Evolutionary conservation across 1,140 invertebrate genomes (phyloP).

Genomic region (Eupristina koningsbergeri): DNA sequence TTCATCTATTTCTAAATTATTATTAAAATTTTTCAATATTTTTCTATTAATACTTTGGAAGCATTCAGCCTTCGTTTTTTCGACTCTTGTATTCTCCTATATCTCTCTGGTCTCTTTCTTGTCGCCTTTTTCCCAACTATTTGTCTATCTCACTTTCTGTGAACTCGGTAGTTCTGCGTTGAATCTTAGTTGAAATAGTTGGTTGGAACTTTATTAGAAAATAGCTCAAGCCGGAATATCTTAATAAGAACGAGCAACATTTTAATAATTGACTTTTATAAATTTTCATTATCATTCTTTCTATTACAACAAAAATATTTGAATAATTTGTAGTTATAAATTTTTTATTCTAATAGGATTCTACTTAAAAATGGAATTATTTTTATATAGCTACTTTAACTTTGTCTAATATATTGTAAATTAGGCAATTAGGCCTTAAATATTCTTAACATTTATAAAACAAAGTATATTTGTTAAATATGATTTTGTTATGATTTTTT

Average conservation of each 20-base stretch:
- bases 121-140: conserved; percentile 62
- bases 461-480: no score
- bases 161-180: conserved; percentile 52
- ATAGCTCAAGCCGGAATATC: conserved; percentile 65
- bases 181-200: conserved; percentile 53
- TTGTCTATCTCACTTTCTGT: conserved; percentile 49
- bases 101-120: conserved; percentile 43
- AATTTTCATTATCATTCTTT: not conserved
- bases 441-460: no score
- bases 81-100: not conserved
- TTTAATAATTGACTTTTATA: conserved; percentile 39
- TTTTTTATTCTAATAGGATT: conserved; percentile 3
- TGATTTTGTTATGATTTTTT: no score
- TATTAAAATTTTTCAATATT: no score
- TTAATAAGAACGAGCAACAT: conserved; percentile 61
- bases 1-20: conserved; percentile 18
- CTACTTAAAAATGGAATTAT: not conserved
- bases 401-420: no score
- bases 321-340: conserved; percentile 32
- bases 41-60: no score
- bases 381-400: no score
- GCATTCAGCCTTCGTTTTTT: conserved; percentile 43
- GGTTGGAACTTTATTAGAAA: conserved; percentile 71
- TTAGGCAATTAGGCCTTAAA: no score
- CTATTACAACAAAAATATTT: not conserved